Percentiles rank a stretch among this genome's conserved stretches.
phyloP scores from a whole-genome alignment of 2,888 invertebrate genomes.

The Drosophila formosana region DNA sequence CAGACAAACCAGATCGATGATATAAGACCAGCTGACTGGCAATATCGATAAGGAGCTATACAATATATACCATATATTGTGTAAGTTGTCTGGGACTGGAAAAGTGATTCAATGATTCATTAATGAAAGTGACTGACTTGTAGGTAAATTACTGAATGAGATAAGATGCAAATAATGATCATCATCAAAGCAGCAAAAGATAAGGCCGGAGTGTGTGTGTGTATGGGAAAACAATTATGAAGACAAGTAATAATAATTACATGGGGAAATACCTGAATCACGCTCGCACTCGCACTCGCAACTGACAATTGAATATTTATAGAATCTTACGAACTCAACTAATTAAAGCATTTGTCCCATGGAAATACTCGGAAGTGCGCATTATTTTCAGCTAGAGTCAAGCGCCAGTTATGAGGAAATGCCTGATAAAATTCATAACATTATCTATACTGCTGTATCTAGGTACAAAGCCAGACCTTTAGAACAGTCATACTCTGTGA shows the following conservation, averaged over 20 bases:
- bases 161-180: constrained; percentile 41
- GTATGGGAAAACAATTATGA: constrained; percentile 7
- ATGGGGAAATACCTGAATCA: constrained; percentile 21
- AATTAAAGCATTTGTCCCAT: constrained; percentile 11
- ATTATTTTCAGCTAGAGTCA: background rate
- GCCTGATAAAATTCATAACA: constrained; percentile 10
- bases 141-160: constrained; percentile 20
- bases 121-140: constrained; percentile 11
- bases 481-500: constrained; percentile 20
- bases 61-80: background rate
- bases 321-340: constrained; percentile 20
- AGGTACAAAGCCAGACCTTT: constrained; percentile 9
- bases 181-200: constrained; percentile 9
- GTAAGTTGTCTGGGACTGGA: constrained; percentile 9
- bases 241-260: constrained; percentile 28
- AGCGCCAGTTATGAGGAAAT: constrained; percentile 33
- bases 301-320: constrained; percentile 15
- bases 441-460: constrained; percentile 12
- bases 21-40: constrained; percentile 37
- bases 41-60: constrained; percentile 24
- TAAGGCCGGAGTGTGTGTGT: constrained; percentile 21
- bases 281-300: background rate
- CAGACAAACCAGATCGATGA: constrained; percentile 36
- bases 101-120: constrained; percentile 43
- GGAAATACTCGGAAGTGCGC: constrained; percentile 29